Evolutionary conservation across 2,113 vertebrate species (phyloP).

Genomic region (Pollimyrus isidori): DNA sequence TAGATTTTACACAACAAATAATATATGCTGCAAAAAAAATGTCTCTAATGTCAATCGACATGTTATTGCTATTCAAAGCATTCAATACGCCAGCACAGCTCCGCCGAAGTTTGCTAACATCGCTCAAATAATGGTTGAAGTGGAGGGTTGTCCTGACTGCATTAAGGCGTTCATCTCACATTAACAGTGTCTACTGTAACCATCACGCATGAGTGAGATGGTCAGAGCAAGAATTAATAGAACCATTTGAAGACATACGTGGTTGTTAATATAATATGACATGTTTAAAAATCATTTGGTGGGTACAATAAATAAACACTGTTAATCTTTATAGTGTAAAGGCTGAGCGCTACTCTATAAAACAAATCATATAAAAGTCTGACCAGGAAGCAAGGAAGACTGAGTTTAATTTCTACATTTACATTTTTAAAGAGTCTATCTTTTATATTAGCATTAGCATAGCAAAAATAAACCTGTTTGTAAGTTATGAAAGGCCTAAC

Average conservation of each 20-base stretch:
- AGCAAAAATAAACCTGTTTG: not conserved
- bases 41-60: not conserved
- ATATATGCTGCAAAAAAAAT: not conserved
- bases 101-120: not conserved
- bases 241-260: not conserved
- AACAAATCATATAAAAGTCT: not conserved
- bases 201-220: not conserved
- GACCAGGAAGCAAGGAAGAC: not conserved
- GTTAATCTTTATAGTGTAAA: not conserved
- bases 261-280: conserved; percentile 4
- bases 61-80: not conserved
- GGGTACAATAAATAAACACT: conserved; percentile 1
- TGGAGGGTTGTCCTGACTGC: not conserved
- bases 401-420: not conserved
- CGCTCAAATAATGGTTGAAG: not conserved
- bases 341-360: not conserved
- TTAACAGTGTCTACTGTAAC: not conserved
- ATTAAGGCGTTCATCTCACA: not conserved
- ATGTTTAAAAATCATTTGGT: not conserved
- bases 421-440: not conserved
- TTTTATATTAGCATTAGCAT: not conserved
- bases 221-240: not conserved
- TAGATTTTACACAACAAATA: not conserved
- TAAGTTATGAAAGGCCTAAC: not conserved
- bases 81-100: not conserved